These are phyloP conservation scores for Chloropsis cyanopogon DNA, from an alignment of 2,113 vertebrate genomes.

Conservation along the genomic window DNA sequence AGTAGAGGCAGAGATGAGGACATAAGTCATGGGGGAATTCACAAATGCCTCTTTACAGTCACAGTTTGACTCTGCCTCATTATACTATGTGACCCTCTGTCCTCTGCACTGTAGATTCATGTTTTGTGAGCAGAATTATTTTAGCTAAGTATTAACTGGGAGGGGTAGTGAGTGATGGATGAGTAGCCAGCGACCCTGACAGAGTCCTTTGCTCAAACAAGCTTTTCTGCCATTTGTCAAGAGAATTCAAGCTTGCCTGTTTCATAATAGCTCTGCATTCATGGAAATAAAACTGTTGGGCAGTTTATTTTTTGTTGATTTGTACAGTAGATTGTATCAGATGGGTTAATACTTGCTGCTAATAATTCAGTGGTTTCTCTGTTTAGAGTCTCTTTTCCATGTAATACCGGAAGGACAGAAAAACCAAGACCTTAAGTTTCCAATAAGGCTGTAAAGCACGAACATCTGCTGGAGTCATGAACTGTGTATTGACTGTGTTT, in stretches of 20 bases:
- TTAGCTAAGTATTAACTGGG: constrained; percentile 1
- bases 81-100: neutral
- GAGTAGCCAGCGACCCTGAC: neutral
- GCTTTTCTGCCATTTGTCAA: neutral
- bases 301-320: neutral
- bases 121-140: neutral
- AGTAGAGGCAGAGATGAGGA: neutral
- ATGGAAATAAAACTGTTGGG: neutral
- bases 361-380: neutral
- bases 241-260: neutral
- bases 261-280: neutral
- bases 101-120: neutral
- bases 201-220: neutral
- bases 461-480: constrained; percentile 55
- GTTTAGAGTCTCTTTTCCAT: neutral
- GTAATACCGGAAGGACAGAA: constrained; percentile 21
- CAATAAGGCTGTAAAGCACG: neutral
- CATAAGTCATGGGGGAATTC: neutral
- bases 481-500: constrained; percentile 11
- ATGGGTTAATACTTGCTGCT: constrained; percentile 23
- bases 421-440: constrained; percentile 1
- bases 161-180: neutral
- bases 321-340: neutral
- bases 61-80: neutral
- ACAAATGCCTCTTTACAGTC: neutral